These are phyloP conservation scores for Drosophila engyochracea DNA, from an alignment of 2,888 invertebrate species.

Conservation along the genomic window DNA sequence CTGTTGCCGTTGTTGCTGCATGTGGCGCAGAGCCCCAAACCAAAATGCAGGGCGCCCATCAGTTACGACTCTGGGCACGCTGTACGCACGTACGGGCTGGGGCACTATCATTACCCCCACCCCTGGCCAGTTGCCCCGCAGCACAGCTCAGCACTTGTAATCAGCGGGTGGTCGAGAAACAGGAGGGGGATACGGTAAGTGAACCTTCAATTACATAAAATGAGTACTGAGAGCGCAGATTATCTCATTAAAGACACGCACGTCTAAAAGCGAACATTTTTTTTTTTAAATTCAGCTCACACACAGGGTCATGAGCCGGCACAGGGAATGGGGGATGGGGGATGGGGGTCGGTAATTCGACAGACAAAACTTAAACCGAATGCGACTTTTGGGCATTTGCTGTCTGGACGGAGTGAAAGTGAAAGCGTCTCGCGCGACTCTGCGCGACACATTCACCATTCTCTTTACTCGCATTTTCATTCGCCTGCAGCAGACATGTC, in stretches of 20 bases:
- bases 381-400: conserved; percentile 53
- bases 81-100: conserved; percentile 72
- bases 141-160: conserved; percentile 47
- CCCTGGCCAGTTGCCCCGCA: conserved; percentile 13
- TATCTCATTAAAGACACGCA: conserved; percentile 82
- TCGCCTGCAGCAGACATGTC: conserved; percentile 9
- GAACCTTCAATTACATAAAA: conserved; percentile 80
- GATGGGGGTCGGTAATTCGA: not conserved
- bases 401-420: conserved; percentile 47
- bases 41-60: conserved; percentile 45
- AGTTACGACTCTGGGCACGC: conserved; percentile 5
- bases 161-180: conserved; percentile 44
- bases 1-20: conserved; percentile 32
- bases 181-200: conserved; percentile 54
- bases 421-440: conserved; percentile 65
- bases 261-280: conserved; percentile 41
- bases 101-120: conserved; percentile 69
- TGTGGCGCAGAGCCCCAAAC: conserved; percentile 45
- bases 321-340: not conserved
- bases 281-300: conserved; percentile 76
- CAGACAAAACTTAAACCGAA: conserved; percentile 50
- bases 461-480: conserved; percentile 39
- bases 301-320: conserved; percentile 24
- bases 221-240: conserved; percentile 75
- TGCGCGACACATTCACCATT: conserved; percentile 68